Evolutionary conservation across 2,888 invertebrate genomes (phyloP).

Genomic region (Ochropleura plecta): DNA sequence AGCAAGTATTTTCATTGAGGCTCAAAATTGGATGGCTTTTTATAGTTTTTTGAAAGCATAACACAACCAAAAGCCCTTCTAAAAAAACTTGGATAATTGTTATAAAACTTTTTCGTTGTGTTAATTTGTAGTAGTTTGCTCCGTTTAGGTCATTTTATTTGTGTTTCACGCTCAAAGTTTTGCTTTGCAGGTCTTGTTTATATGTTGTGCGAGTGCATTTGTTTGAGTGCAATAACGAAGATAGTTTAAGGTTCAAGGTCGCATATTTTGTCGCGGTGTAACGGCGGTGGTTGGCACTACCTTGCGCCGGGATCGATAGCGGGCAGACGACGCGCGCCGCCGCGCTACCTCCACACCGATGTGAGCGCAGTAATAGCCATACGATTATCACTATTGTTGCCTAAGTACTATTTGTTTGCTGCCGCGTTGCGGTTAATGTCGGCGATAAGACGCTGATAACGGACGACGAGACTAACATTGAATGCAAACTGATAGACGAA

Average conservation of each 20-base stretch:
- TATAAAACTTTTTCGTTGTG: constrained; percentile 35
- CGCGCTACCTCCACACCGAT: constrained; percentile 72
- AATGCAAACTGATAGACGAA: constrained; percentile 66
- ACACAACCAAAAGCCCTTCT: constrained; percentile 24
- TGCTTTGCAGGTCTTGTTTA: constrained; percentile 26
- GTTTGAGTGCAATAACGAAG: constrained; percentile 75
- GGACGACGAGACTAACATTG: constrained; percentile 64
- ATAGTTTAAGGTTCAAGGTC: constrained; percentile 87
- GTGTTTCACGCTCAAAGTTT: neutral
- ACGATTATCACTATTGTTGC: constrained; percentile 79
- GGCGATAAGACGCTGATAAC: constrained; percentile 72
- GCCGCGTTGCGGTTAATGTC: constrained; percentile 72
- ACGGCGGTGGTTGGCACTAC: constrained; percentile 82
- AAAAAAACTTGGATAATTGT: constrained; percentile 42
- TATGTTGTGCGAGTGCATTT: constrained; percentile 67
- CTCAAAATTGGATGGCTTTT: constrained; percentile 58
- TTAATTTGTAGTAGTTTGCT: constrained; percentile 30
- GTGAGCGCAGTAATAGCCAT: constrained; percentile 74
- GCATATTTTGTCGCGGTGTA: constrained; percentile 78
- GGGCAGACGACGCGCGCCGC: constrained; percentile 86
- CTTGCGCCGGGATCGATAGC: constrained; percentile 86
- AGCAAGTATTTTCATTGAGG: constrained; percentile 57
- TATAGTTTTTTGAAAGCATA: constrained; percentile 41
- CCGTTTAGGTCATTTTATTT: constrained; percentile 14
- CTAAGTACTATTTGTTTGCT: constrained; percentile 73